phyloP scores from a whole-genome alignment of 1,140 invertebrate genomes.

The Drosophila micromelanica region DNA sequence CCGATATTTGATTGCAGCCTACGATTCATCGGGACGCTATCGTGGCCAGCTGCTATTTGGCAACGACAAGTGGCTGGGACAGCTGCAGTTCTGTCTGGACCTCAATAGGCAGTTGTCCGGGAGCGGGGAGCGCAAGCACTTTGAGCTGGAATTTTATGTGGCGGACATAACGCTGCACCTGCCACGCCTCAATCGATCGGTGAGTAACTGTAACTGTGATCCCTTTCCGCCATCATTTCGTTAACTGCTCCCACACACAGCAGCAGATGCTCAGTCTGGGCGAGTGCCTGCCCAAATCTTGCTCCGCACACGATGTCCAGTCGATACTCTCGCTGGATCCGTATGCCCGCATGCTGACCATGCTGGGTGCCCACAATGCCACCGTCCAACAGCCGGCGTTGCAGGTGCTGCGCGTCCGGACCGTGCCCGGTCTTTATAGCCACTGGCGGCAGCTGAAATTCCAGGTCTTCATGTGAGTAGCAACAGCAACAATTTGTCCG shows the following conservation, averaged over 20 bases:
- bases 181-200: constrained; percentile 61
- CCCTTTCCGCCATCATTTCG: too few species aligned
- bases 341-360: constrained; percentile 84
- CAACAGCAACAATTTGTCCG: too few species aligned
- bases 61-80: constrained; percentile 93
- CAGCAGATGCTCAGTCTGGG: constrained; percentile 84
- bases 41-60: constrained; percentile 91
- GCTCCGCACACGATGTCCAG: constrained; percentile 87
- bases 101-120: constrained; percentile 64
- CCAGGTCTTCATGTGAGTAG: constrained; percentile 89
- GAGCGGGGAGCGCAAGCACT: constrained; percentile 69
- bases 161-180: constrained; percentile 63
- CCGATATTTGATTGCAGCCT: constrained; percentile 85
- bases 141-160: constrained; percentile 76
- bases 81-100: constrained; percentile 83
- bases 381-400: constrained; percentile 57
- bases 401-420: constrained; percentile 87
- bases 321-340: constrained; percentile 86
- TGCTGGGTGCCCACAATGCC: constrained; percentile 63
- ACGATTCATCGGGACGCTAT: constrained; percentile 92
- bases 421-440: constrained; percentile 89
- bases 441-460: constrained; percentile 89
- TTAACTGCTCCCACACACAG: too few species aligned
- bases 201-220: constrained; percentile 28
- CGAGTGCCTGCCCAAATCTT: constrained; percentile 90